phyloP scores from a whole-genome alignment of 2,797 vertebrate genomes.

The Pseudotriccus pelzelni region DNA sequence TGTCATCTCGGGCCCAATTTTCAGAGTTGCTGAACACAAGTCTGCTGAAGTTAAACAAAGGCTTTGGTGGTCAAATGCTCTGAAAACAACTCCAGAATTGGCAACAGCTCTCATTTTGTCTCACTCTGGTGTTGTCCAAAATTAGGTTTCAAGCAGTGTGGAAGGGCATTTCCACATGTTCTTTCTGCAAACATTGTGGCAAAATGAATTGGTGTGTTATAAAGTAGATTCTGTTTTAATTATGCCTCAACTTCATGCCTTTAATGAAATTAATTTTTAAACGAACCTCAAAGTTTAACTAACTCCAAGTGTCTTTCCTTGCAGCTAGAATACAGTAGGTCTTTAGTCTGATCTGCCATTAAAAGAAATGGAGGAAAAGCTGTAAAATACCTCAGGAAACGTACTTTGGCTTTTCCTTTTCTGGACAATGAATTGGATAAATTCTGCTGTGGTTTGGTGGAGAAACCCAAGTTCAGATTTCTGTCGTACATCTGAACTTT shows the following conservation, averaged over 20 bases:
- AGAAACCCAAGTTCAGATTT: background rate
- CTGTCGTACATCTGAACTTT: background rate
- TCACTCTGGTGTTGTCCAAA: background rate
- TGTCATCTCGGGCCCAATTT: background rate
- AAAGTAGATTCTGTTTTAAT: background rate
- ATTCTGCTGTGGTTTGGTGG: background rate
- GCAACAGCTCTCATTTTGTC: background rate
- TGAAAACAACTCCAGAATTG: background rate
- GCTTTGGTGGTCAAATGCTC: background rate
- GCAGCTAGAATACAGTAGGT: background rate
- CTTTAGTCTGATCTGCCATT: background rate
- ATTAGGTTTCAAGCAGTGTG: background rate
- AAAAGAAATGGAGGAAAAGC: background rate
- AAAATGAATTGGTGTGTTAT: background rate
- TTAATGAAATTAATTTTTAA: background rate
- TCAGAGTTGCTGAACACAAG: background rate
- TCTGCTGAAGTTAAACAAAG: background rate
- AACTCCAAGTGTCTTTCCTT: background rate
- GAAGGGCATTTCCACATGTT: background rate
- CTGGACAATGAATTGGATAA: background rate
- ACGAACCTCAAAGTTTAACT: background rate
- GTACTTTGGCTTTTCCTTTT: background rate
- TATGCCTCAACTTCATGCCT: background rate
- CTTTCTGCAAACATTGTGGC: background rate
- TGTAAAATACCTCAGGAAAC: background rate